A percentile compares a stretch with the other conserved stretches of the same genome.
Evolutionary conservation across 2,113 vertebrate species (phyloP).

Genomic region (Istiophorus platypterus): DNA sequence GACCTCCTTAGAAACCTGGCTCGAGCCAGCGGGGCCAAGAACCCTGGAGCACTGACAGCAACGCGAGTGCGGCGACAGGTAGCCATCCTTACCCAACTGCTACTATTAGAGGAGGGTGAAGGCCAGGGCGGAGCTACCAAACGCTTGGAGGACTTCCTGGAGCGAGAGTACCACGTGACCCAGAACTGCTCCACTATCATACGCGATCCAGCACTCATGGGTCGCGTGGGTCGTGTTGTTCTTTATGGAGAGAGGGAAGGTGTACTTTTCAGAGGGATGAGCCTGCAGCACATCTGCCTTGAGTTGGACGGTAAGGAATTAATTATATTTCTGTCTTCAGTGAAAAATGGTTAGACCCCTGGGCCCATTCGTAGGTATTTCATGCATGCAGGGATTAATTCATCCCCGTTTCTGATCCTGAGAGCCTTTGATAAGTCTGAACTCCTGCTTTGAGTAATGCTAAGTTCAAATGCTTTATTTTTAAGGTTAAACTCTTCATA

Average conservation of each 20-base stretch:
- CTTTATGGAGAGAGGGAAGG: slow-evolving; percentile 86
- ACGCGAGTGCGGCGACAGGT: slow-evolving; percentile 83
- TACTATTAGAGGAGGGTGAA: slow-evolving; percentile 83
- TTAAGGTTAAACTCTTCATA: not conserved
- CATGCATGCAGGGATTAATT: not conserved
- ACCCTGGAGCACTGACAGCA: slow-evolving; percentile 77
- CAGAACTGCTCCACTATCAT: slow-evolving; percentile 83
- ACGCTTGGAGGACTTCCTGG: slow-evolving; percentile 83
- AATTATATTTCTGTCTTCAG: not conserved
- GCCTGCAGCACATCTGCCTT: slow-evolving; percentile 86
- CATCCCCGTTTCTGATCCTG: not conserved
- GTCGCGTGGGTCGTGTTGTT: slow-evolving; percentile 84
- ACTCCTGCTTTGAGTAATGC: not conserved
- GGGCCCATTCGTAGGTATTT: slow-evolving; percentile 11
- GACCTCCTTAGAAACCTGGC: slow-evolving; percentile 85
- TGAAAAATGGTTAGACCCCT: not conserved
- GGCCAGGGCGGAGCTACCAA: slow-evolving; percentile 63
- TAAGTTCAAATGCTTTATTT: not conserved
- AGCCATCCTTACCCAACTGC: slow-evolving; percentile 85
- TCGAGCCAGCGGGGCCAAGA: slow-evolving; percentile 82
- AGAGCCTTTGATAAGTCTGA: not conserved
- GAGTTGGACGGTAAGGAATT: slow-evolving; percentile 84
- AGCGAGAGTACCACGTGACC: slow-evolving; percentile 84
- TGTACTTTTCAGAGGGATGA: slow-evolving; percentile 86
- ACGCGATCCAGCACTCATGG: slow-evolving; percentile 83